Base-by-base conservation (phyloP, 2,797 vertebrate genomes). In the Chelmon rostratus region DNA sequence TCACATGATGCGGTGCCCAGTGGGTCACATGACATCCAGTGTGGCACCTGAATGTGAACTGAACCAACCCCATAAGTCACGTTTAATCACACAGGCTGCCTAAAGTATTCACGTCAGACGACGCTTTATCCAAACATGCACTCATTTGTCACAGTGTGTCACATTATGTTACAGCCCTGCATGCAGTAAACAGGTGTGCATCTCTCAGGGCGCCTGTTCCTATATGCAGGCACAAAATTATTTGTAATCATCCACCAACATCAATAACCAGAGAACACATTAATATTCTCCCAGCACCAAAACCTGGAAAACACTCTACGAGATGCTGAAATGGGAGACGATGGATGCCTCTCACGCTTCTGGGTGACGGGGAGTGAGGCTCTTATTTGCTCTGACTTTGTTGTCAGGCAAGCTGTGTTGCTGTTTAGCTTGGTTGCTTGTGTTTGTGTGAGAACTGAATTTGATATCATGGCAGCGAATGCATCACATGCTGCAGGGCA, bases 1-100 rank as follows among this genome's bases (percentile, higher is more conserved):
- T 82, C 90, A 91, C 57, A 47, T 89, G 87, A 88, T 35, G 18
- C 19, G 16, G 15, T 79, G 57, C 18, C 65, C 77, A 53, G 31
- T 67, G 56, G 42, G 46, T 90, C 85, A 90, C 40, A 38, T 87
- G 87, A 83, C 70, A 63, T 38, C 15, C 5, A 65, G 33, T 35
- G 28, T 73, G 31, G 46, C 67, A 89, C 61, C 58, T 78, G 42
- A 66, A 68, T 54, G 4, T 69, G 63, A 67, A 69, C 52, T 50
- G 15, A 68, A 42, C 11, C 31, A 64, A 37, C 23, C 19, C 9
- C 18, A 23, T 8, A 8, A 28, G 0, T 5, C 10, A 37, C 16
- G 38, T 65, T 53, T n/a, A 58, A 38, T 49, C 42, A n/a, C n/a
- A 52, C 5, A 47, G 35, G 15, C 3, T 13, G 13, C 9, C 16